These are phyloP conservation scores for Liasis olivaceus DNA, from an alignment of 2,797 vertebrate genomes.

Conservation along the genomic window DNA sequence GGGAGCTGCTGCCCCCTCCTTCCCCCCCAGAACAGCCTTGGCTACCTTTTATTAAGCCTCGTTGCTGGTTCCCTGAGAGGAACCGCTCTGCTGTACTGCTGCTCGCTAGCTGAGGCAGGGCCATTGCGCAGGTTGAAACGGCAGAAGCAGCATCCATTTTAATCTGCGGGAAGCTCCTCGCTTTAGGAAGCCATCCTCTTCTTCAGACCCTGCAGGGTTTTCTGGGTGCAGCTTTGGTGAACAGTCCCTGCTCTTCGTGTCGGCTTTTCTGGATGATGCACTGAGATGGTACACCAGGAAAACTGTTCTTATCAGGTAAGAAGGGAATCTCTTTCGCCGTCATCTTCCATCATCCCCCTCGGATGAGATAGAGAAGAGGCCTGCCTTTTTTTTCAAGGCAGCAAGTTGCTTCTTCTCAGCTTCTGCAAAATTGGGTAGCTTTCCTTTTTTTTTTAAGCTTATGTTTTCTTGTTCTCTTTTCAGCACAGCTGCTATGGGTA, in stretches of 20 bases:
- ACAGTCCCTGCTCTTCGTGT: conserved; percentile 48
- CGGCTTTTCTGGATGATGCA: conserved; percentile 83
- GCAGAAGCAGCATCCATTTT: conserved; percentile 76
- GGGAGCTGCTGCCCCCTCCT: conserved; percentile 62
- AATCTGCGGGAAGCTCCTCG: conserved; percentile 71
- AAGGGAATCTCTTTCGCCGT: conserved; percentile 17
- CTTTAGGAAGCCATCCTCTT: conserved; percentile 59
- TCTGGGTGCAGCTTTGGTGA: conserved; percentile 41
- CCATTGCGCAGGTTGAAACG: conserved; percentile 78
- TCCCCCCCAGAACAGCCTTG: conserved; percentile 39
- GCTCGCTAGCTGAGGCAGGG: conserved; percentile 65
- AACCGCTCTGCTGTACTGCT: conserved; percentile 67
- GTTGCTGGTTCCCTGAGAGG: conserved; percentile 68
- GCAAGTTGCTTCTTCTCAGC: conserved; percentile 61
- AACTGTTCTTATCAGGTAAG: conserved; percentile 94
- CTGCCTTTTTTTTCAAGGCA: conserved; percentile 52
- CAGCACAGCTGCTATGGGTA: background rate
- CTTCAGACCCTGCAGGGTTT: conserved; percentile 50
- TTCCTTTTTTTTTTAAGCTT: background rate
- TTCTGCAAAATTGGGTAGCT: conserved; percentile 34
- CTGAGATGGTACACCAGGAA: conserved; percentile 98
- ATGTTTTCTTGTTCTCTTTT: conserved; percentile 3
- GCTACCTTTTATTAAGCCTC: conserved; percentile 62
- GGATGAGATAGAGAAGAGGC: conserved; percentile 47
- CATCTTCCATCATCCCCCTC: conserved; percentile 41